phyloP scores from a whole-genome alignment of 2,797 vertebrate genomes.

The Chromobotia macracanthus region DNA sequence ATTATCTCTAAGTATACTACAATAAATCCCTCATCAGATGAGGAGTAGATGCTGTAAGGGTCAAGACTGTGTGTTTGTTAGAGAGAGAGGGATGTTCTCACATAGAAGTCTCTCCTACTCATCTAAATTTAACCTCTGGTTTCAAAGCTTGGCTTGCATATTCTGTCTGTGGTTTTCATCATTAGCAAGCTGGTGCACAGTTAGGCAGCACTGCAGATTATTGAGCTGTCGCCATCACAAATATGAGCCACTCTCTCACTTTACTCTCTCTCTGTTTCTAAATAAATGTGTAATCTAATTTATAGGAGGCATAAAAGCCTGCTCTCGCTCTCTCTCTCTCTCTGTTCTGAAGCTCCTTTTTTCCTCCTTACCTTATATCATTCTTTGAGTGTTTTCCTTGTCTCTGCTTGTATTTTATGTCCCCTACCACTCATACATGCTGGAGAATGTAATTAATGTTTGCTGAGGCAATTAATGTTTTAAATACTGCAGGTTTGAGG shows the following conservation, averaged over 20 bases:
- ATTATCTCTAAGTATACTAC: constrained; percentile 15
- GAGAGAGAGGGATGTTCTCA: neutral
- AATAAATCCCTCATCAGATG: constrained; percentile 4
- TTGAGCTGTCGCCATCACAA: constrained; percentile 37
- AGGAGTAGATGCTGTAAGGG: neutral
- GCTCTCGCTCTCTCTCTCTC: constrained; percentile 55
- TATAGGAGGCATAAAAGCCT: constrained; percentile 14
- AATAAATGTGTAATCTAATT: constrained; percentile 31
- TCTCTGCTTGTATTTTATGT: constrained; percentile 9
- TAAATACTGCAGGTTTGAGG: constrained; percentile 34
- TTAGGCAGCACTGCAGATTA: constrained; percentile 26
- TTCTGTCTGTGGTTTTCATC: constrained; percentile 57
- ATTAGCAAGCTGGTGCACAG: constrained; percentile 53
- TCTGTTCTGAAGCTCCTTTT: no score
- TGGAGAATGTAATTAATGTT: constrained; percentile 38
- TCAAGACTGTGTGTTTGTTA: constrained; percentile 9
- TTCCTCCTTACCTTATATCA: constrained; percentile 8
- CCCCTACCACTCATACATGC: neutral
- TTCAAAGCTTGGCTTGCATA: constrained; percentile 52
- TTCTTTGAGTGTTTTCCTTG: neutral
- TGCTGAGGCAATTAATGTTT: constrained; percentile 7
- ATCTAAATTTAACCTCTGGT: constrained; percentile 68
- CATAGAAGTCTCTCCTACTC: constrained; percentile 58
- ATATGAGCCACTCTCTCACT: constrained; percentile 16
- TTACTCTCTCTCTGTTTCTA: constrained; percentile 14